These are phyloP conservation scores for Atta cephalotes DNA, from an alignment of 1,140 invertebrate genomes.

Conservation along the genomic window DNA sequence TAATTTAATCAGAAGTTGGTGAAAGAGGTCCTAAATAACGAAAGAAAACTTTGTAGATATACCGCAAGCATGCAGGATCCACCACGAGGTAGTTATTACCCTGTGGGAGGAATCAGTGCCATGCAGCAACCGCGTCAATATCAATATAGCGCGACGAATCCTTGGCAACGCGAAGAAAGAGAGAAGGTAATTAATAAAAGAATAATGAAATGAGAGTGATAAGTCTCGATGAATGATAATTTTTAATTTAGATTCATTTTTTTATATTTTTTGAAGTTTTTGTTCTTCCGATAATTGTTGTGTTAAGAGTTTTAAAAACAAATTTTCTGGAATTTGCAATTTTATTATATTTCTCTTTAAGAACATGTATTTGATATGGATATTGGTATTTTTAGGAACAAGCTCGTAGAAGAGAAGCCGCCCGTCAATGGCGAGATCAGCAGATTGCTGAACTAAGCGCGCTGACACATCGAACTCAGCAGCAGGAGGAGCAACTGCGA, in stretches of 20 bases:
- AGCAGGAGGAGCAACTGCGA: slow-evolving; percentile 95
- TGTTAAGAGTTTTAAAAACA: not conserved
- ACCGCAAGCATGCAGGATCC: slow-evolving; percentile 92
- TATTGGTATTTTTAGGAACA: slow-evolving; percentile 86
- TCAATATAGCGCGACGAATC: slow-evolving; percentile 89
- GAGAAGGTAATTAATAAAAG: slow-evolving; percentile 88
- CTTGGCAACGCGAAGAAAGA: slow-evolving; percentile 95
- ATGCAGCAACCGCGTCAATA: slow-evolving; percentile 84
- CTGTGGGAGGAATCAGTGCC: slow-evolving; percentile 81
- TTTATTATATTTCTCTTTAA: slow-evolving; percentile 8
- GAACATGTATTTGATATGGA: not conserved
- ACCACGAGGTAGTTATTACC: slow-evolving; percentile 91
- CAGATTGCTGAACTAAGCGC: slow-evolving; percentile 92
- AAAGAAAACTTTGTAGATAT: slow-evolving; percentile 80
- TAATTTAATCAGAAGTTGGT: too few species aligned
- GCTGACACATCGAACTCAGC: slow-evolving; percentile 89
- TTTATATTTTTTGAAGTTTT: slow-evolving; percentile 9
- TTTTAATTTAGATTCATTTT: not conserved
- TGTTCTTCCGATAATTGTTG: not conserved
- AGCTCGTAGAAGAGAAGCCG: slow-evolving; percentile 90
- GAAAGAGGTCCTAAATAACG: not conserved
- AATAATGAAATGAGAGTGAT: slow-evolving; percentile 1
- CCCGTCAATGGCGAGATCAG: slow-evolving; percentile 92
- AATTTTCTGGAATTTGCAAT: not conserved
- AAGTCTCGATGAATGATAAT: not conserved